phyloP scores from a whole-genome alignment of 2,888 invertebrate genomes.

The Elmis aenea region DNA sequence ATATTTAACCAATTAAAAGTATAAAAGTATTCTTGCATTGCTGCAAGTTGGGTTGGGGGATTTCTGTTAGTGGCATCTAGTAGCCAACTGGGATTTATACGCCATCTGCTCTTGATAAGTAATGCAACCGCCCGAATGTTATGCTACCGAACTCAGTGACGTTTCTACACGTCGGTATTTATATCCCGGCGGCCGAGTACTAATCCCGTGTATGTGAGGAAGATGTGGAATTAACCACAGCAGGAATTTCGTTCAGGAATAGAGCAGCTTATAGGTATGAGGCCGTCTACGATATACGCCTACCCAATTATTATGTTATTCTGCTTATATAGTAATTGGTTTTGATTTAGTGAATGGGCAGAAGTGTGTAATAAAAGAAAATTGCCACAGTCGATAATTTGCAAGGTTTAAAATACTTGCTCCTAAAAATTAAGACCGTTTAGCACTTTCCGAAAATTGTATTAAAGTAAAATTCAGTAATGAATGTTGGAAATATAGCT shows the following conservation, averaged over 20 bases:
- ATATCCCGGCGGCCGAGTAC: constrained; percentile 7
- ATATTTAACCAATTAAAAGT: constrained; percentile 20
- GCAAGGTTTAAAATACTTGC: no score
- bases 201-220: constrained; percentile 1
- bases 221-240: constrained; percentile 3
- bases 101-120: constrained; percentile 43
- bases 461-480: no score
- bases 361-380: constrained; percentile 15
- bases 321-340: constrained; percentile 31
- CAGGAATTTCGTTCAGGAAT: constrained; percentile 3
- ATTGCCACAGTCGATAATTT: no score
- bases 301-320: constrained; percentile 32
- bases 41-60: constrained; percentile 15
- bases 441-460: no score
- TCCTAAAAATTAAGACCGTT: no score
- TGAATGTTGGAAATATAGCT: no score
- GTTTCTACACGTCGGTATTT: constrained; percentile 5
- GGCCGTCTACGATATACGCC: constrained; percentile 27
- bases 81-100: constrained; percentile 44
- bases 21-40: constrained; percentile 19
- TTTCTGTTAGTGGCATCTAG: constrained; percentile 43
- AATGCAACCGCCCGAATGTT: constrained; percentile 27
- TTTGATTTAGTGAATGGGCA: constrained; percentile 17
- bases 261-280: constrained; percentile 20
- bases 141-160: constrained; percentile 16